These are phyloP conservation scores for Caenorhabditis doughertyi DNA, from an alignment of 2,888 invertebrate genomes.

Conservation along the genomic window DNA sequence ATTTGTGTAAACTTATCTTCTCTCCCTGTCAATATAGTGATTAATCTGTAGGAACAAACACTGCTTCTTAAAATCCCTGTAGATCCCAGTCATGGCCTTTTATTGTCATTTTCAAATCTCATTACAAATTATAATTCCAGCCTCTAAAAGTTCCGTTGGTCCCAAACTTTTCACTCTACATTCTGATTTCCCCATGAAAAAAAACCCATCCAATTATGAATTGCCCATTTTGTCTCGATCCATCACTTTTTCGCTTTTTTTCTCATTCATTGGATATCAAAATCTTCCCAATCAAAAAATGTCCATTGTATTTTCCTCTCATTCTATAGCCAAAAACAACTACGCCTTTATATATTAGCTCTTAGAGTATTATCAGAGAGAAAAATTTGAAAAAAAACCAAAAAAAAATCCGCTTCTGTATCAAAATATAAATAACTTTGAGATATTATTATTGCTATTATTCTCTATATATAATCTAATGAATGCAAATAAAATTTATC, in stretches of 20 bases:
- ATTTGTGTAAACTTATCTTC: not conserved
- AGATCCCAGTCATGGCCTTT: slow-evolving; percentile 43
- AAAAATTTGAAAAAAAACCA: not conserved
- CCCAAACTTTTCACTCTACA: not conserved
- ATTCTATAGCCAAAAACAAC: not conserved
- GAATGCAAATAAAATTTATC: slow-evolving; percentile 26
- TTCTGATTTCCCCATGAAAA: not conserved
- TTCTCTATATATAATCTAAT: slow-evolving; percentile 12
- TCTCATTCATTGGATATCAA: not conserved
- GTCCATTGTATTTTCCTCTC: not conserved
- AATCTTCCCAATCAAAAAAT: too few relatives aligned
- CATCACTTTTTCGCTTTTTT: not conserved
- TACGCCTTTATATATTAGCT: not conserved
- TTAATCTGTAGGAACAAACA: slow-evolving; percentile 4
- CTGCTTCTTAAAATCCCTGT: slow-evolving; percentile 53
- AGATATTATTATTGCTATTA: slow-evolving; percentile 29
- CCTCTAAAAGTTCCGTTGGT: not conserved
- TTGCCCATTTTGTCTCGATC: not conserved
- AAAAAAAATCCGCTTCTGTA: not conserved
- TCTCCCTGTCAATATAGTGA: not conserved
- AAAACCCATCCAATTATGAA: too few relatives aligned
- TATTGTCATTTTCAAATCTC: slow-evolving; percentile 41
- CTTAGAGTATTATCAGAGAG: not conserved
- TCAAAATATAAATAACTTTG: slow-evolving; percentile 27
- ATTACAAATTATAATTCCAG: slow-evolving; percentile 21